These are phyloP conservation scores for Oxystoma pomonae DNA, from an alignment of 2,888 invertebrate genomes.

Conservation along the genomic window DNA sequence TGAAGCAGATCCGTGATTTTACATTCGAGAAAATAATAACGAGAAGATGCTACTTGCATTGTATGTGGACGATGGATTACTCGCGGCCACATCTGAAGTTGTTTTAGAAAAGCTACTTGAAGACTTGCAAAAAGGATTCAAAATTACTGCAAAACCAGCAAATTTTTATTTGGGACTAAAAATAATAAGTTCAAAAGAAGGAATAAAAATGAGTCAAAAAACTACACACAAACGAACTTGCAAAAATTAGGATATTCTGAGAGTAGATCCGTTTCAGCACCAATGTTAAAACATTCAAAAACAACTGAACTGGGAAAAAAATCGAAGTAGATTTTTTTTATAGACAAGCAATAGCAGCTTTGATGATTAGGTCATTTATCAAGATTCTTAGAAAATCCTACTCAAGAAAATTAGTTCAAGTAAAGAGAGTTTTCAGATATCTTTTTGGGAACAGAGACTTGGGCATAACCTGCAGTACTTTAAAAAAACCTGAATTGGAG, in stretches of 20 bases:
- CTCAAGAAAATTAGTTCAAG: background rate
- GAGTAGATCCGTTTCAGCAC: background rate
- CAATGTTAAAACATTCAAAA: background rate
- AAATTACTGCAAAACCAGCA: background rate
- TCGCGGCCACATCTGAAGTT: background rate
- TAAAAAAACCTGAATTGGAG: background rate
- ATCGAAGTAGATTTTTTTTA: background rate
- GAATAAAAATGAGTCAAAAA: no score
- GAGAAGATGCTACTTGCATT: background rate
- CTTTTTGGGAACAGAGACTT: background rate
- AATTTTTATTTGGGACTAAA: background rate
- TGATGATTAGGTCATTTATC: background rate
- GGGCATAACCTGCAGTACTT: background rate
- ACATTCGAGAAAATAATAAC: background rate
- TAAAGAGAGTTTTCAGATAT: background rate
- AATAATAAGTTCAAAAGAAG: no score
- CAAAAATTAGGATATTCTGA: background rate
- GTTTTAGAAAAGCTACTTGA: background rate
- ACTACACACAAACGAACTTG: no score
- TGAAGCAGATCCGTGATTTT: background rate
- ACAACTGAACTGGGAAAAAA: background rate
- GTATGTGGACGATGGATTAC: background rate
- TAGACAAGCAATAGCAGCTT: background rate
- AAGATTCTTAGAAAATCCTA: background rate
- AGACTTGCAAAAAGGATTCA: background rate